phyloP scores from a whole-genome alignment of 2,113 vertebrate genomes.

The Chaenocephalus aceratus region DNA sequence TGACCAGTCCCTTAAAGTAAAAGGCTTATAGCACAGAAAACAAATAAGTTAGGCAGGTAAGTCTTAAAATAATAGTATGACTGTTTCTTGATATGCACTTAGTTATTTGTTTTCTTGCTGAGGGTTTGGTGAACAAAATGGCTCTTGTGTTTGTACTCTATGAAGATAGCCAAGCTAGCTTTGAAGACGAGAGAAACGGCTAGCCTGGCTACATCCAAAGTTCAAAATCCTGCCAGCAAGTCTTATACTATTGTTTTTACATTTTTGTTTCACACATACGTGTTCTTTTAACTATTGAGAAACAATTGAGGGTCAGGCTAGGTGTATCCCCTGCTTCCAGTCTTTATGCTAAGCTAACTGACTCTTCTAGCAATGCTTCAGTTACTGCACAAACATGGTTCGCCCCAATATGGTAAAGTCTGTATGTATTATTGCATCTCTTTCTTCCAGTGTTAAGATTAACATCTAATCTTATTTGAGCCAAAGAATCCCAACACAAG shows the following conservation, averaged over 20 bases:
- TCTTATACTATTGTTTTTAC: background rate
- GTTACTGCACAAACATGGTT: background rate
- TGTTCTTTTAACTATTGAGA: too few species aligned
- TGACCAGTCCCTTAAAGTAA: background rate
- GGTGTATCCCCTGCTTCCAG: background rate
- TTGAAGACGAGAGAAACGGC: background rate
- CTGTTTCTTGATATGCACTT: background rate
- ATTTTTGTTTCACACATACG: background rate
- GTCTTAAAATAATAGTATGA: background rate
- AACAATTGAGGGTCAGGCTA: background rate
- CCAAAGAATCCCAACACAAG: conserved; percentile 60
- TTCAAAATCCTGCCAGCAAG: background rate
- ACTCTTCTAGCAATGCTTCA: background rate
- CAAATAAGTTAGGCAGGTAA: background rate
- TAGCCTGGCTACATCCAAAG: background rate
- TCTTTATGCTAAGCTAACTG: background rate
- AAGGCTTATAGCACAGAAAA: background rate
- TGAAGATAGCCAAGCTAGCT: background rate
- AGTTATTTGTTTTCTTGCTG: background rate
- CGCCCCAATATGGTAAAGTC: conserved; percentile 3
- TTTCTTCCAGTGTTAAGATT: conserved; percentile 61
- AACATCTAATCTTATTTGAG: conserved; percentile 71
- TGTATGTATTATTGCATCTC: background rate
- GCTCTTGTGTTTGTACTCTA: too few species aligned
- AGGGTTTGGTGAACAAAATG: background rate